phyloP scores from a whole-genome alignment of 2,797 vertebrate genomes.

The Halcyon leucocephala region DNA sequence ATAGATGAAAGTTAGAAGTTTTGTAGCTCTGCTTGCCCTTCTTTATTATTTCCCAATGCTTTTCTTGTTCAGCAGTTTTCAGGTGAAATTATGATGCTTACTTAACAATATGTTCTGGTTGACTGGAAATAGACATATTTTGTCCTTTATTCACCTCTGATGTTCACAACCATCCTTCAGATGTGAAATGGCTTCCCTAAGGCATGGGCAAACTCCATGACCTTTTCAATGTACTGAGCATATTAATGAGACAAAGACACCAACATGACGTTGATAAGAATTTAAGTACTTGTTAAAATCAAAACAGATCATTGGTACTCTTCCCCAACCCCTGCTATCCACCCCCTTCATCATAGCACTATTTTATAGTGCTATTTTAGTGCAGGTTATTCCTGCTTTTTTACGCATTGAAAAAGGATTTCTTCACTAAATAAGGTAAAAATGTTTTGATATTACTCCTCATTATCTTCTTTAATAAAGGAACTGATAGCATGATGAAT shows the following conservation, averaged over 20 bases:
- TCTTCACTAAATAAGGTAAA: background rate
- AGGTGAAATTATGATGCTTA: background rate
- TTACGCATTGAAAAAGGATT: background rate
- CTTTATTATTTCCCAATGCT: background rate
- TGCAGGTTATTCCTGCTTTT: background rate
- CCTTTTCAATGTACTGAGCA: background rate
- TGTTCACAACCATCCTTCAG: conserved; percentile 32
- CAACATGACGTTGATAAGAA: background rate
- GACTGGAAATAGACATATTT: background rate
- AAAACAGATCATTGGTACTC: background rate
- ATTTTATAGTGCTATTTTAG: background rate
- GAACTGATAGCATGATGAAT: accelerated
- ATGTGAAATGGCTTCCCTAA: conserved; percentile 1
- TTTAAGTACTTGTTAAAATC: background rate
- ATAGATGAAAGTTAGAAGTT: background rate
- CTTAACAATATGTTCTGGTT: background rate
- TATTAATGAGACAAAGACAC: background rate
- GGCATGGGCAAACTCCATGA: background rate
- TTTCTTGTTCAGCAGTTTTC: background rate
- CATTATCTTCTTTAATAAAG: background rate
- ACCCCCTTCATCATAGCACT: background rate
- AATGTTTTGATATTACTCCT: background rate
- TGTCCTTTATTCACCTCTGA: background rate
- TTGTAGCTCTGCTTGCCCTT: background rate
- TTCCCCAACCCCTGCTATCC: background rate